These are phyloP conservation scores for Cylindroiulus punctatus DNA, from an alignment of 2,888 invertebrate genomes.

Conservation along the genomic window DNA sequence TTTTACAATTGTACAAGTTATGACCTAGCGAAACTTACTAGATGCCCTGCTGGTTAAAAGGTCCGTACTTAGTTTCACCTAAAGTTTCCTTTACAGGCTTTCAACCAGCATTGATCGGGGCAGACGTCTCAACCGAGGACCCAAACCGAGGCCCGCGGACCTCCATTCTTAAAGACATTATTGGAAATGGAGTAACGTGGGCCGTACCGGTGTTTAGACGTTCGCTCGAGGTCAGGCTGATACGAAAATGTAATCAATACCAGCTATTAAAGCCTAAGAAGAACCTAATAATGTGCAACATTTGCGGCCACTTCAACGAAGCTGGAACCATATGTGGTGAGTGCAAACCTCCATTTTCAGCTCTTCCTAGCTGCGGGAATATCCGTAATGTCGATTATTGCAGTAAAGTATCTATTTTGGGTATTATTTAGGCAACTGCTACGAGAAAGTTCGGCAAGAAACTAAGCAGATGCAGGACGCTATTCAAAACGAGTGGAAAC, in stretches of 20 bases:
- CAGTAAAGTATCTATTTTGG: neutral
- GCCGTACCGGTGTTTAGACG: slow-evolving; percentile 84
- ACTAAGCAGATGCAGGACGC: slow-evolving; percentile 81
- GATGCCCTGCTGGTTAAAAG: too few relatives aligned
- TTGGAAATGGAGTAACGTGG: slow-evolving; percentile 78
- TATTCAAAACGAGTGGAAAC: slow-evolving; percentile 76
- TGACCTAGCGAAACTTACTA: too few relatives aligned
- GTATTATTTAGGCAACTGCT: slow-evolving; percentile 79
- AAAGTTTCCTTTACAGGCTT: neutral
- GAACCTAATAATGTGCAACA: slow-evolving; percentile 78
- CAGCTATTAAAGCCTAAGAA: slow-evolving; percentile 80
- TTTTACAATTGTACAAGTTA: too few relatives aligned
- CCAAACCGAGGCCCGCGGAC: neutral
- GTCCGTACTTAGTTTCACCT: neutral
- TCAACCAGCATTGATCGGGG: neutral
- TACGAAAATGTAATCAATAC: slow-evolving; percentile 75
- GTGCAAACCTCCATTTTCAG: slow-evolving; percentile 62
- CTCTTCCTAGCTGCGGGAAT: too few relatives aligned
- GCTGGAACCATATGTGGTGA: slow-evolving; percentile 83
- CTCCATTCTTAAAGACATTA: slow-evolving; percentile 53
- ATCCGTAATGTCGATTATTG: too few relatives aligned
- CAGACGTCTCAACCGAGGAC: neutral
- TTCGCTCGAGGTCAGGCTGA: slow-evolving; percentile 78
- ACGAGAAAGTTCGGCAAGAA: slow-evolving; percentile 81
- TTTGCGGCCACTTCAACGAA: slow-evolving; percentile 87